Evolutionary conservation across 2,113 vertebrate genomes (phyloP).

Genomic region (Piprites chloris): DNA sequence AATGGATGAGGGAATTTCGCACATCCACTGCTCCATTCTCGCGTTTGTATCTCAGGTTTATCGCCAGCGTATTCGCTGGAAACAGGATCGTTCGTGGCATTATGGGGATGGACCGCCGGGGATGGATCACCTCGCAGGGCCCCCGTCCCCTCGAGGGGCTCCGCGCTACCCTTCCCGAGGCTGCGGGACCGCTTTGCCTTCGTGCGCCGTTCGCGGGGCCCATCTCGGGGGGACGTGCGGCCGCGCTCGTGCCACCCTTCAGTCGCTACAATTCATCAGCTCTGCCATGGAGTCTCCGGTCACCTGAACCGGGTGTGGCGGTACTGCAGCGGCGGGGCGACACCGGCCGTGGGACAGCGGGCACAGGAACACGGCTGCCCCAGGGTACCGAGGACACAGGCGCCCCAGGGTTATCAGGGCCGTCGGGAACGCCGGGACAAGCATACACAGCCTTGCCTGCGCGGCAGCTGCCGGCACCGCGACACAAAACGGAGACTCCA

Average conservation of each 20-base stretch:
- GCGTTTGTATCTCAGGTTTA: neutral
- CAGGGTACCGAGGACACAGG: neutral
- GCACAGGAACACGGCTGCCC: neutral
- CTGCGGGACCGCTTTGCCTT: accelerated
- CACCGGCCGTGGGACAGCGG: neutral
- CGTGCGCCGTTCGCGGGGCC: neutral
- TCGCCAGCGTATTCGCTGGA: neutral
- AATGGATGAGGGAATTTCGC: neutral
- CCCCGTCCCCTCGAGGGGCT: accelerated
- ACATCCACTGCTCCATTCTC: too few species aligned
- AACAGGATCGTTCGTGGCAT: accelerated
- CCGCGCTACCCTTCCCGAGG: accelerated
- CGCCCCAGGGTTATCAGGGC: too few species aligned
- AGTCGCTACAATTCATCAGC: accelerated
- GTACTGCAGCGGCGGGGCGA: neutral
- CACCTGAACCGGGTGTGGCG: neutral
- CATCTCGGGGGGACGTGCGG: accelerated
- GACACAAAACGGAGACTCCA: accelerated
- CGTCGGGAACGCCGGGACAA: neutral
- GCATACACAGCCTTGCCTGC: too few species aligned
- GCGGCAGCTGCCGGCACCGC: neutral
- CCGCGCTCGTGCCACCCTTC: accelerated
- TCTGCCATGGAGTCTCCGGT: neutral
- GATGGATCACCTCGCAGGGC: neutral
- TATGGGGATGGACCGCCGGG: neutral